Base-by-base conservation (phyloP, 2,797 vertebrate species). In the Spinus olivaceus region DNA sequence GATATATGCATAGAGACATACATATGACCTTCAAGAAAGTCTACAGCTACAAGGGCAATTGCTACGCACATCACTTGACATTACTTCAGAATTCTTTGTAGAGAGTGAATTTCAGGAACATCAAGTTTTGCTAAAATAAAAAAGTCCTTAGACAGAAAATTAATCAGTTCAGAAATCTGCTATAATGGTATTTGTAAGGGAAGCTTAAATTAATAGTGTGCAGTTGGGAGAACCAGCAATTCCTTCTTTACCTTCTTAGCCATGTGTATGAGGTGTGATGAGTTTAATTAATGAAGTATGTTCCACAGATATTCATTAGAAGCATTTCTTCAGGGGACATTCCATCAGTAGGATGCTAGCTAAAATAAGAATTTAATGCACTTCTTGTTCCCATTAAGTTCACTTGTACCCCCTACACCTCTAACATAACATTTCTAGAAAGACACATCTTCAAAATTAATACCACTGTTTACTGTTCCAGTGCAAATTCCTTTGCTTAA, bases 341-440 rank as follows among this genome's bases (percentile, higher is more conserved):
- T 60, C 15, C 19, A 51, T 28, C 28, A 51, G 16, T 70, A 84
- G 73, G 14, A 79, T 49, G 32, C 53, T 81, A 88, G 44, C 44
- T 94, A 73, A 96, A 92, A 90, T 35, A 84, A 44, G 33, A 86
- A 79, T 82, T 84, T 76, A 63, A 93, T 84, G 33, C 17, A 66
- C 47, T 93, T 88, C 21, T 28, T 86, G 41, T 74, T 89, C 49
- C 0, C 4, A 54, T 81, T 65, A 76, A 83, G 56, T 73, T 91
- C n/a, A 57, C 50, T 74, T 73, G 19, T 83, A 50, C 16, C 24
- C 59, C 24, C 30, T 67, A 53, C 12, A 76, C 6, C 44, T 64
- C 63, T 47, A 33, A 35, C 30, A 41, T 41, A 59, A n/a, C 27
- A 63, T 73, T 87, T 89, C 59, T 79, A 65, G 39, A 14, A 88